phyloP scores from a whole-genome alignment of 1,140 invertebrate species.

The Drosophila bocqueti region DNA sequence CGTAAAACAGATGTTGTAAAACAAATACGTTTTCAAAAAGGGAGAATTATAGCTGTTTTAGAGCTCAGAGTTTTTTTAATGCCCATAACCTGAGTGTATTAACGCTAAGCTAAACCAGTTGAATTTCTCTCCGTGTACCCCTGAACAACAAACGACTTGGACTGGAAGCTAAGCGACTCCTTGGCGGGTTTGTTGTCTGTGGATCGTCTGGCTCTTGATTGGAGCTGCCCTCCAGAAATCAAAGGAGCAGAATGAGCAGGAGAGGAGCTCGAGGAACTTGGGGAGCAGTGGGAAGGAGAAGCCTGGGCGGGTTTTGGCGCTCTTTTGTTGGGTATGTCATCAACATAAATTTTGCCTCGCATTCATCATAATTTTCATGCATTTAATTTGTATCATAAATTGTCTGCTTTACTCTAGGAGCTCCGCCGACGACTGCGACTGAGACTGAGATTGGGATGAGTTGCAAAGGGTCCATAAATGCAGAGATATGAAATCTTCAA shows the following conservation, averaged over 20 bases:
- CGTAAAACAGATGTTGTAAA: not conserved
- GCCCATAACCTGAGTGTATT: too few relatives aligned
- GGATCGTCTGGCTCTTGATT: conserved; percentile 72
- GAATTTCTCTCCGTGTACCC: not conserved
- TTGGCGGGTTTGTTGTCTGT: conserved; percentile 43
- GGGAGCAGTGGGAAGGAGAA: not conserved
- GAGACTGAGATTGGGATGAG: conserved; percentile 52
- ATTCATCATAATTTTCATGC: conserved; percentile 82
- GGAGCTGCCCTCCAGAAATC: conserved; percentile 54
- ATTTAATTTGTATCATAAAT: conserved; percentile 82
- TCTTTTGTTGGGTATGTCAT: conserved; percentile 68
- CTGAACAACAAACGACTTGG: conserved; percentile 27
- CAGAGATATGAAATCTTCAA: conserved; percentile 52
- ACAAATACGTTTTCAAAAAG: not conserved
- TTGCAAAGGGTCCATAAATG: conserved; percentile 39
- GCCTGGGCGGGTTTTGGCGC: conserved; percentile 30
- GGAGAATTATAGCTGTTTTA: too few relatives aligned
- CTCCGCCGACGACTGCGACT: conserved; percentile 11
- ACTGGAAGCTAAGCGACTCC: conserved; percentile 22
- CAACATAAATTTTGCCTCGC: conserved; percentile 80
- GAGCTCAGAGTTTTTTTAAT: too few relatives aligned
- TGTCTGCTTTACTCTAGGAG: conserved; percentile 55
- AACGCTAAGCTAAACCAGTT: not conserved
- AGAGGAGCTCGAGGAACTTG: conserved; percentile 22
- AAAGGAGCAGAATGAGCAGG: conserved; percentile 4